Base-by-base conservation (phyloP, 2,888 invertebrate species). In the Eledona agricola region DNA sequence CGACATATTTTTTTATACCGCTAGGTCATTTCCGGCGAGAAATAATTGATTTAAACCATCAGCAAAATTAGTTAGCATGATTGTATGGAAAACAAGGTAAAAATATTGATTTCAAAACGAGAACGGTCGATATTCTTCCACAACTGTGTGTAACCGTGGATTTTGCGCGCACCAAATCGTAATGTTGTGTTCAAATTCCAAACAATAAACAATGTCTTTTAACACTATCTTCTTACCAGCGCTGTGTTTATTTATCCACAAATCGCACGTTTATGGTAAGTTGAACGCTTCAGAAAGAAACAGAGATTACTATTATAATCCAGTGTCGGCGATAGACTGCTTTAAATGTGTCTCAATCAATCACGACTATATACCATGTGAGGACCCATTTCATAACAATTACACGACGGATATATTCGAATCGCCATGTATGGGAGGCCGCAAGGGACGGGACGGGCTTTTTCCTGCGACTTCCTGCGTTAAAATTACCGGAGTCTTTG, bases 401-500 rank as follows among this genome's bases (percentile, higher is more conserved):
- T 91, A 87, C 68, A 90, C 92, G 1, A 79, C 86, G 47, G 85
- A 86, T 62, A 87, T 94, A 77, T 81, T 93, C 64, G 90, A 95
- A 77, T 85, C 91, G 1, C 94, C 95, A 1, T 98, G 98, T 76
- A 89, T 93, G 87, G 96, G 96, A 0, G 95, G 95, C 0, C 81
- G 96, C 60, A 96, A 96, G 77, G 92, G 90, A 1, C 81, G 97
- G 17, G 88, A 93, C 69, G 98, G 97, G 0, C 79, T 94, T 4
- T 98, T 96, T 78, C 98, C 97, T 0, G 97, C 96, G 9, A 96
- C 97, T 1, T 91, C 96, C 29, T 98, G 98, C 74, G 90, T 98
- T 67, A 98, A 98, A 81, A 88, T 98, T 58, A 89, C 89, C 53
- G 97, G 97, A 13, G 82, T 87, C 60, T 93, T 92, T 74, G 90